These are phyloP conservation scores for Pogonophryne albipinna DNA, from an alignment of 2,797 vertebrate genomes.

Conservation along the genomic window DNA sequence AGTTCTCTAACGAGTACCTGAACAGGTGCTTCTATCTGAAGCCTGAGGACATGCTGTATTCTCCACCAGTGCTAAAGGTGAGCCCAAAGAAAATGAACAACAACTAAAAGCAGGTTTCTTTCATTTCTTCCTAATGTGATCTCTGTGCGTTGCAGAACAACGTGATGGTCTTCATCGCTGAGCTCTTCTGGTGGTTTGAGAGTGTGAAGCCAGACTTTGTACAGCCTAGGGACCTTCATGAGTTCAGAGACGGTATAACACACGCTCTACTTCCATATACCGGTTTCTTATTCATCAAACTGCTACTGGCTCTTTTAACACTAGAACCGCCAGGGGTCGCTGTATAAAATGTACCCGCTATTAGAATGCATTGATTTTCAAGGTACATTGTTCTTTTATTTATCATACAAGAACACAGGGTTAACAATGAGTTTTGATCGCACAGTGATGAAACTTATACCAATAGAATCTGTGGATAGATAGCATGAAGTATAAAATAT, in stretches of 20 bases:
- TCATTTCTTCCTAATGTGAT: background rate
- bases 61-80: constrained; percentile 93
- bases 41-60: constrained; percentile 94
- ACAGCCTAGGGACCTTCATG: constrained; percentile 92
- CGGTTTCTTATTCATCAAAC: background rate
- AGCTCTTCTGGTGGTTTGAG: constrained; percentile 99
- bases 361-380: no score
- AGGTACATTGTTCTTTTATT: no score
- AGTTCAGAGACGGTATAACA: constrained; percentile 91
- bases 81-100: constrained; percentile 21
- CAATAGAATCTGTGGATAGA: no score
- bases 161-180: constrained; percentile 94
- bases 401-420: no score
- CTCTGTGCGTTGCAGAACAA: constrained; percentile 86
- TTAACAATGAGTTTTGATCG: no score
- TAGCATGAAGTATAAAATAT: no score
- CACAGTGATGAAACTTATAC: no score
- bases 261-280: background rate
- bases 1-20: constrained; percentile 93
- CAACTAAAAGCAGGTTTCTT: background rate
- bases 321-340: no score
- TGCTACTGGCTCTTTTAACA: background rate
- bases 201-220: constrained; percentile 95
- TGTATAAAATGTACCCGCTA: no score
- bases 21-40: constrained; percentile 94